Conservation (phyloP, 2,113 vertebrate species). For the Elephas maximus region DNA sequence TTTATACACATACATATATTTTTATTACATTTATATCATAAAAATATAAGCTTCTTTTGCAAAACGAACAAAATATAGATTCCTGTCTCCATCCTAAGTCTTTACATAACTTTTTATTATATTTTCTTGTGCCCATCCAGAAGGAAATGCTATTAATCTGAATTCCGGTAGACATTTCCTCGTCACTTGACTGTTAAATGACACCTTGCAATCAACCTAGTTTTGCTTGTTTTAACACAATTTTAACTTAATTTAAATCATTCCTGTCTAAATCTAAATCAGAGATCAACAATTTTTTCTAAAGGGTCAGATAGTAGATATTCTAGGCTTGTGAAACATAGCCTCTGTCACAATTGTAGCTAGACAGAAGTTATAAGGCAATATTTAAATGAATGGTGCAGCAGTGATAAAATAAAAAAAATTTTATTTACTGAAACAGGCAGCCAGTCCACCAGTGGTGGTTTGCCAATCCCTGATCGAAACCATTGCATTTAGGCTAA, state of each 20-base stretch:
- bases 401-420: not conserved
- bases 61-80: not conserved
- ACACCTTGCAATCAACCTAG: not conserved
- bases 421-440: constrained; percentile 23
- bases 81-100: not conserved
- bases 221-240: not conserved
- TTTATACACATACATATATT: not conserved
- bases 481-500: constrained; percentile 65
- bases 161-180: not conserved
- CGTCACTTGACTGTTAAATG: constrained; percentile 30
- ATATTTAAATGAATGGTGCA: constrained; percentile 47
- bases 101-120: not conserved
- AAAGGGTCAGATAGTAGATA: not conserved
- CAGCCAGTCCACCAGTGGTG: not conserved
- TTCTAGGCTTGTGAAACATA: not conserved
- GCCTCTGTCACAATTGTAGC: not conserved
- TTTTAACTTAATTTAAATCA: not conserved
- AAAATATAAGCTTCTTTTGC: constrained; percentile 15
- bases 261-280: constrained; percentile 13
- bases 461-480: constrained; percentile 28
- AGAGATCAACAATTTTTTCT: constrained; percentile 53
- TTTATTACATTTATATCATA: not conserved
- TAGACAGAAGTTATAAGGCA: constrained; percentile 17
- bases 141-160: constrained; percentile 20
- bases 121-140: not conserved